These are phyloP conservation scores for Uropetala carovei DNA, from an alignment of 2,888 invertebrate species.

Conservation along the genomic window DNA sequence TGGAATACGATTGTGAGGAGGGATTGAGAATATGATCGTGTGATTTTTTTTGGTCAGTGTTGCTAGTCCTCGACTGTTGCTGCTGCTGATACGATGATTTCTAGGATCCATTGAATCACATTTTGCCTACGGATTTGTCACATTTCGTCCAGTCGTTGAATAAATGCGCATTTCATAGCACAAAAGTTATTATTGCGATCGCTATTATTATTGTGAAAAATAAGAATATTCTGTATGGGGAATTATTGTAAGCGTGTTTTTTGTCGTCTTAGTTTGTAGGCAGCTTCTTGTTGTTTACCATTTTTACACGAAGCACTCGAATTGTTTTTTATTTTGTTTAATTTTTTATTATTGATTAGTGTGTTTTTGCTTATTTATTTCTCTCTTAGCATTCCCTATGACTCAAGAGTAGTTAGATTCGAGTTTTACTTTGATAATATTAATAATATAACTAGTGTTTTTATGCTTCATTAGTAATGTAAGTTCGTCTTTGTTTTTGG, in stretches of 20 bases:
- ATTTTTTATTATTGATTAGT: conserved; percentile 66
- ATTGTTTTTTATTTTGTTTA: conserved; percentile 66
- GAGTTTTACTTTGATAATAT: conserved; percentile 61
- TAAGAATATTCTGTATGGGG: conserved; percentile 65
- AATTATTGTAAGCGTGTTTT: conserved; percentile 66
- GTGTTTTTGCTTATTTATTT: conserved; percentile 66
- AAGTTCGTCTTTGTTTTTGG: conserved; percentile 60
- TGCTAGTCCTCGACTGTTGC: conserved; percentile 66
- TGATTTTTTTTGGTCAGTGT: conserved; percentile 59
- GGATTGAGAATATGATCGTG: not conserved
- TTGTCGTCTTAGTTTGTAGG: conserved; percentile 67
- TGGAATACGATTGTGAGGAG: not conserved
- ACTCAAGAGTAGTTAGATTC: conserved; percentile 58
- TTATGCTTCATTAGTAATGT: conserved; percentile 61
- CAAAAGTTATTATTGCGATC: conserved; percentile 66
- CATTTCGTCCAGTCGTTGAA: conserved; percentile 66
- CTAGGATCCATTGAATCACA: conserved; percentile 65
- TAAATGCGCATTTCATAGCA: conserved; percentile 66
- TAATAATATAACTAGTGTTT: conserved; percentile 58
- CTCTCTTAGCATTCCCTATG: conserved; percentile 57
- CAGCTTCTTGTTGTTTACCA: conserved; percentile 67
- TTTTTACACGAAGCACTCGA: conserved; percentile 65
- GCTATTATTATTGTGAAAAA: conserved; percentile 66
- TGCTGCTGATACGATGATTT: conserved; percentile 51
- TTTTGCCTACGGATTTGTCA: conserved; percentile 66